phyloP scores from a whole-genome alignment of 2,888 invertebrate species.

The Scaptomyza flava region DNA sequence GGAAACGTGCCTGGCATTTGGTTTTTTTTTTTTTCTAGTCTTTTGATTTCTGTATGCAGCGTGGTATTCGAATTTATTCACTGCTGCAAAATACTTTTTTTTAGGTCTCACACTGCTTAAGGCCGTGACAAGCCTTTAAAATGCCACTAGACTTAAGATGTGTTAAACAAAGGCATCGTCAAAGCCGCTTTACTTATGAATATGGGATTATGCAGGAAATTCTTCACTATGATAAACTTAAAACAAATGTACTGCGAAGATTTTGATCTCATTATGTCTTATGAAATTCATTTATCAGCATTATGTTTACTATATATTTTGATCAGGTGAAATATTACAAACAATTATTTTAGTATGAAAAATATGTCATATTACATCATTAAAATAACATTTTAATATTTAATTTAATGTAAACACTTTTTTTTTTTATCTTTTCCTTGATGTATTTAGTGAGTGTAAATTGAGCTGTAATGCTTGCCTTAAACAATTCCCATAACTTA shows the following conservation, averaged over 20 bases:
- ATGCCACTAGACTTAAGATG: constrained; percentile 3
- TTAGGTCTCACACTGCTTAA: constrained; percentile 5
- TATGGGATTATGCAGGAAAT: neutral
- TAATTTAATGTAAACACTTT: too few species aligned
- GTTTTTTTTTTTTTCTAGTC: constrained; percentile 20
- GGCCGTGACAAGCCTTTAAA: constrained; percentile 35
- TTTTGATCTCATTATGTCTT: neutral
- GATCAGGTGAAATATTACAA: too few species aligned
- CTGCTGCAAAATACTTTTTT: constrained; percentile 24
- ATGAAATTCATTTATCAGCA: neutral
- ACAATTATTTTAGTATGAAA: too few species aligned
- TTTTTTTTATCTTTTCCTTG: too few species aligned
- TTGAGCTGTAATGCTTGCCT: constrained; percentile 3
- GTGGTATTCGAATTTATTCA: constrained; percentile 39
- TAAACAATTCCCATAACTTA: constrained; percentile 3
- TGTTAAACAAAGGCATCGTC: neutral
- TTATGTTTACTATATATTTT: too few species aligned
- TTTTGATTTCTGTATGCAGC: constrained; percentile 6
- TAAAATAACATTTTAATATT: too few species aligned
- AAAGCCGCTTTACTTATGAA: neutral
- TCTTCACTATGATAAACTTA: neutral
- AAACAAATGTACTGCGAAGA: too few species aligned
- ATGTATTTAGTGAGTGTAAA: neutral
- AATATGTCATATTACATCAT: too few species aligned
- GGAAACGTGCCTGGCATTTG: constrained; percentile 68